Evolutionary conservation across 2,797 vertebrate species (phyloP).

Genomic region (Eupleurogrammus muticus): DNA sequence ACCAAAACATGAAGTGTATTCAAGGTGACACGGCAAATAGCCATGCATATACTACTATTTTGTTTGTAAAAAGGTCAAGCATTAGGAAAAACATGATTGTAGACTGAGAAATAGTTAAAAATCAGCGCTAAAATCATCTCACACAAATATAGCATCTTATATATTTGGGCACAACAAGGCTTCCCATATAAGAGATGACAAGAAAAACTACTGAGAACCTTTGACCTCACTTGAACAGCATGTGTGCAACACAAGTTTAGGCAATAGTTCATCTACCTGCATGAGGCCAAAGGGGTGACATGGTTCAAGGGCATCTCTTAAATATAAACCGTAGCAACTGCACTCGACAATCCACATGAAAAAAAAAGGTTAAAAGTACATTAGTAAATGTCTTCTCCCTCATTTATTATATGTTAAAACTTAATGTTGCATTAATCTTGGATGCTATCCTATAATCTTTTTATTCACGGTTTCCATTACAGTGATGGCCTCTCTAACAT

Average conservation of each 20-base stretch:
- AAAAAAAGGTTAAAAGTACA: background rate
- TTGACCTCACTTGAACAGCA: conserved; percentile 41
- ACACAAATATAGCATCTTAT: background rate
- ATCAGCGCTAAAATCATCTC: background rate
- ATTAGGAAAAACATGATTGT: background rate
- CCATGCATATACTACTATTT: no score
- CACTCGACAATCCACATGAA: background rate
- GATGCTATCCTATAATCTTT: conserved; percentile 13
- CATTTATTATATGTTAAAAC: background rate
- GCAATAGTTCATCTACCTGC: conserved; percentile 40
- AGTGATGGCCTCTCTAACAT: conserved; percentile 62
- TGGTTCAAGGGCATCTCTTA: conserved; percentile 53
- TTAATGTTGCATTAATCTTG: background rate
- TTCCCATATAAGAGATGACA: conserved; percentile 18
- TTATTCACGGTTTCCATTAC: conserved; percentile 53
- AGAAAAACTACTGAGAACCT: conserved; percentile 15
- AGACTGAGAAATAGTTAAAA: background rate
- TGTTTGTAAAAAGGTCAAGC: background rate
- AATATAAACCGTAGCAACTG: conserved; percentile 8
- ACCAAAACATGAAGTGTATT: background rate
- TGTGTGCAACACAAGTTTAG: conserved; percentile 33
- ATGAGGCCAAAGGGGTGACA: conserved; percentile 28
- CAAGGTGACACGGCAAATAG: conserved; percentile 19
- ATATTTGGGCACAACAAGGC: conserved; percentile 5
- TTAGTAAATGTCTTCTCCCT: background rate